These are phyloP conservation scores for Phoenoteleia sp. DNA, from an alignment of 2,888 invertebrate genomes.

Conservation along the genomic window DNA sequence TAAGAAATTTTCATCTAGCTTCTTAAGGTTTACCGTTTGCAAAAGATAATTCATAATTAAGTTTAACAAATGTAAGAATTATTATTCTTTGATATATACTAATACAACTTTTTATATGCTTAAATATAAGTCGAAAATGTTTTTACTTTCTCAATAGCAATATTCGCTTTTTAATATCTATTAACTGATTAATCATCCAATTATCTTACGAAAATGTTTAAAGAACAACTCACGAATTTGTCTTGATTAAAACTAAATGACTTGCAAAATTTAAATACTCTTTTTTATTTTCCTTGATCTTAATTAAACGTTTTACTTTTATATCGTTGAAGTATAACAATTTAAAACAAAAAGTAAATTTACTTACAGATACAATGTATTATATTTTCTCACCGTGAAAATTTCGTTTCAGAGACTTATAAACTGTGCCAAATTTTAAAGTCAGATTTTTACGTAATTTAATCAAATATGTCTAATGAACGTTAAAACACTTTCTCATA, in stretches of 20 bases:
- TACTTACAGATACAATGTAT: neutral
- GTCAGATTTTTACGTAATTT: neutral
- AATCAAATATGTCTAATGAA: neutral
- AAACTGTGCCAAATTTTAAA: neutral
- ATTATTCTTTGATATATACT: too few relatives aligned
- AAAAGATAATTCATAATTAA: too few relatives aligned
- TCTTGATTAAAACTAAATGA: constrained; percentile 12
- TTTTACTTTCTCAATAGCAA: too few relatives aligned
- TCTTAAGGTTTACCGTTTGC: too few relatives aligned
- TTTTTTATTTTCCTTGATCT: neutral
- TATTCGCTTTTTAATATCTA: too few relatives aligned
- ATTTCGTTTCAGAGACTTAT: too few relatives aligned
- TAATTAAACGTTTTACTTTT: constrained; percentile 8
- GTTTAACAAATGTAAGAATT: too few relatives aligned
- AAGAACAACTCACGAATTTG: constrained; percentile 9
- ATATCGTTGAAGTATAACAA: neutral
- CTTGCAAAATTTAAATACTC: neutral
- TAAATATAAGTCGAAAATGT: too few relatives aligned
- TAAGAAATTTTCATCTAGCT: too few relatives aligned
- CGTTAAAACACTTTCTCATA: constrained; percentile 40
- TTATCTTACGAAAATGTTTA: neutral
- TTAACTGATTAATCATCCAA: constrained; percentile 3
- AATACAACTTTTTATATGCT: too few relatives aligned
- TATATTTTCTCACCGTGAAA: too few relatives aligned
- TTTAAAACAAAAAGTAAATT: constrained; percentile 12